Conservation (phyloP, 1,140 invertebrate species). For the Galleria mellonella region DNA sequence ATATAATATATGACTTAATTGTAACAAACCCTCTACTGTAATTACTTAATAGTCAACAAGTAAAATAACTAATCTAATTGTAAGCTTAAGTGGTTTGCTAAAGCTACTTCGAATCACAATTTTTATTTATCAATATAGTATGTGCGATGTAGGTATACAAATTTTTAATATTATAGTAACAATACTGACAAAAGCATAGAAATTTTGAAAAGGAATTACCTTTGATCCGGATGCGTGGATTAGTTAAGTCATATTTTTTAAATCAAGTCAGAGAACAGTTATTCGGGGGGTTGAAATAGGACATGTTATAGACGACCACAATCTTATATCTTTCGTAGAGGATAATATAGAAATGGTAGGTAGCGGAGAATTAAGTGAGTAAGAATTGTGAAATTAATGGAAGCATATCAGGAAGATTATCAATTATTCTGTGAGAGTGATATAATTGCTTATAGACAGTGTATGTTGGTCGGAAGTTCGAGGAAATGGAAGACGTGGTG, state of each 20-base stretch:
- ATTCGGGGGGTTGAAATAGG: constrained; percentile 4
- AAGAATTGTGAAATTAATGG: too few relatives aligned
- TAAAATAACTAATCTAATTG: constrained; percentile 41
- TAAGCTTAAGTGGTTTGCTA: constrained; percentile 32
- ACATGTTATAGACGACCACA: neutral
- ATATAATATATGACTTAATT: constrained; percentile 26
- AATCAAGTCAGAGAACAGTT: constrained; percentile 4
- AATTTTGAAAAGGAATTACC: constrained; percentile 39
- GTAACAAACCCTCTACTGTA: constrained; percentile 37
- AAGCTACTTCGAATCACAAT: constrained; percentile 14
- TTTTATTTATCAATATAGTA: neutral
- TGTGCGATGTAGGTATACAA: neutral
- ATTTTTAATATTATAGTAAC: neutral
- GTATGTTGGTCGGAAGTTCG: constrained; percentile 3
- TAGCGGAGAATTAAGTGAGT: neutral
- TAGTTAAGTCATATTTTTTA: constrained; percentile 10
- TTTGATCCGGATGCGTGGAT: constrained; percentile 46
- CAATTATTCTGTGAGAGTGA: neutral
- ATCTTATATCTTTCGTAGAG: constrained; percentile 3
- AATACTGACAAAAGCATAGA: constrained; percentile 14
- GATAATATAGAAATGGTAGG: neutral
- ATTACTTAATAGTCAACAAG: constrained; percentile 21
- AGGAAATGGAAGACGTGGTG: constrained; percentile 7
- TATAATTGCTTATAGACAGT: constrained; percentile 3
- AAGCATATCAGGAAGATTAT: neutral